Evolutionary conservation across 2,888 invertebrate species (phyloP), one percentile per base, ranked within the genome.

Genomic region (Sphaerophoria rueppellii): DNA sequence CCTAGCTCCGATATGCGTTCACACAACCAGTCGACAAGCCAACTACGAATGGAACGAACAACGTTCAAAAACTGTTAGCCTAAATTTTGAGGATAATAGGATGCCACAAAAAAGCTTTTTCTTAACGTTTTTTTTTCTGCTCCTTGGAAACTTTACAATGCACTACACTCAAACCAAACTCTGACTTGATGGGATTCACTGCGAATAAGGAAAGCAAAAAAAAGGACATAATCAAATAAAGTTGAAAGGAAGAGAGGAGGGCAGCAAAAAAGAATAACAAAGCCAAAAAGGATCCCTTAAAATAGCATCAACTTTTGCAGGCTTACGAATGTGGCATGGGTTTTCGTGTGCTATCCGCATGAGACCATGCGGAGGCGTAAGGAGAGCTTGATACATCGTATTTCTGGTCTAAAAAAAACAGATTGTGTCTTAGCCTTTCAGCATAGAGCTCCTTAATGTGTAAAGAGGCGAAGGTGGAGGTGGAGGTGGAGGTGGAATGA

Each of bases 331-430:
- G 46, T 14, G 40, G 40, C 43, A 52, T 12, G 1, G 12, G 0
- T 0, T 0, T 11, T 4, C 9, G 34, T 34, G 2, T 34, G n/a
- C 34, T 0, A 35, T 24, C 24, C 24, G 55, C n/a, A n/a, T 54
- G 1, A n/a, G 6, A 2, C 24, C 4, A 14, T 58, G 57, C 7
- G 58, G 48, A 32, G 24, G 24, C 24, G 24, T 24, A 24, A 24
- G 24, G 57, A 50, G 70, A 69, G 55, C 55, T 85, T 86, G 70
- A 80, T 81, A 77, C 87, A 88, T 88, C 89, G 87, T 87, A 88
- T 43, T 87, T 88, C 24, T 81, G 87, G 87, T 87, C 87, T 87
- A 73, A 79, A 69, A 79, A 69, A 24, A 24, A 24, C 79, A 78
- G 74, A 79, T 83, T 86, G 70, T 48, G 65, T 60, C 70, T 74